These are phyloP conservation scores for Oxyruncus cristatus DNA, from an alignment of 2,113 vertebrate genomes.

Conservation along the genomic window DNA sequence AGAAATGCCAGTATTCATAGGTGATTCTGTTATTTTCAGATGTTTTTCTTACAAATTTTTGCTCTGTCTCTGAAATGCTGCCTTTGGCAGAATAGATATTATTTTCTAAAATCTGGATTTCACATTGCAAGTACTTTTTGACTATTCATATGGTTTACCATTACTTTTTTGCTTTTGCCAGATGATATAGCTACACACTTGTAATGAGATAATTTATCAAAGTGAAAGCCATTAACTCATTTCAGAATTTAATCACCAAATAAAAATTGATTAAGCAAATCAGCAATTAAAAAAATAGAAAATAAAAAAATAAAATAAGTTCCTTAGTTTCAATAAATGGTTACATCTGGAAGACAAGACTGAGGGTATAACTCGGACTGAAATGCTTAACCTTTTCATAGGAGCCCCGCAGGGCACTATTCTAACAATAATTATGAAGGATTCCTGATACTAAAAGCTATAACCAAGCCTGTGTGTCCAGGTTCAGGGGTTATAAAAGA, in stretches of 20 bases:
- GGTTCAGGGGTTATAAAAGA: not conserved
- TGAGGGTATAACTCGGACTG: not conserved
- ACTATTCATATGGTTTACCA: not conserved
- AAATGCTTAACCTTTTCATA: slow-evolving; percentile 5
- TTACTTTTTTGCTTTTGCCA: not conserved
- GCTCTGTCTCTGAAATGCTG: not conserved
- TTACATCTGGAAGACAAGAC: not conserved
- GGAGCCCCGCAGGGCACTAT: not conserved
- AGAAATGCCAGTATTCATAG: not conserved
- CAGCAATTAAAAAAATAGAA: not conserved
- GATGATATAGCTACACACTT: not conserved
- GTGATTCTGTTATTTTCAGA: not conserved
- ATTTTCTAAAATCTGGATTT: not conserved
- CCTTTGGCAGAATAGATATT: not conserved
- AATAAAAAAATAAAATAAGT: not conserved
- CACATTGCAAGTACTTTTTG: not conserved
- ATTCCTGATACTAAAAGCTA: not conserved
- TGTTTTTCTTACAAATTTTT: not conserved
- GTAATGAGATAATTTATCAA: not conserved
- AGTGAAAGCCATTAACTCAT: not conserved
- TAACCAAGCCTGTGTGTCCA: not conserved
- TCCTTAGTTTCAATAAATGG: not conserved
- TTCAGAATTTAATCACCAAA: slow-evolving; percentile 8
- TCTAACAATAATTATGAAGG: not conserved
- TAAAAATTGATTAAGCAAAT: not conserved